Evolutionary conservation across 2,888 invertebrate species (phyloP).

Genomic region (Hololepta plana): DNA sequence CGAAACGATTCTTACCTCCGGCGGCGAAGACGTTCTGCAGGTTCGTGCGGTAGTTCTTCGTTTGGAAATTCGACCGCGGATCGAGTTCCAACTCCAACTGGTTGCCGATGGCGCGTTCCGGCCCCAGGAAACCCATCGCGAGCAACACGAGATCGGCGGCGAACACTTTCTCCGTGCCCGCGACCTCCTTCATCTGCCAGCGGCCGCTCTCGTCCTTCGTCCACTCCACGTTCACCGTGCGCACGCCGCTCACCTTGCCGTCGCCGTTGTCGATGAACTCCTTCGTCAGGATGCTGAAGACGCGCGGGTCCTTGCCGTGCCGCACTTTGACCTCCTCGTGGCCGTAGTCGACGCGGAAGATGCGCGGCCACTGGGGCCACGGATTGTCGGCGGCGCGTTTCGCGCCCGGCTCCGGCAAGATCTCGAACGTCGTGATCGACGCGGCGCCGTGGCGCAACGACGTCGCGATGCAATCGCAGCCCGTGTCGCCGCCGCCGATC

Average conservation of each 20-base stretch:
- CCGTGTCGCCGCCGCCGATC: conserved; percentile 74
- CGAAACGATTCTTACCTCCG: conserved; percentile 55
- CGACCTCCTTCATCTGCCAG: conserved; percentile 84
- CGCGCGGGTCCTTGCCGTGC: conserved; percentile 82
- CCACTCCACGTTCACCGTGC: conserved; percentile 86
- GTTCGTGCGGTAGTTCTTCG: conserved; percentile 81
- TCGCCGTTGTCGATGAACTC: conserved; percentile 81
- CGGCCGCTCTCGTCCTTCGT: conserved; percentile 76
- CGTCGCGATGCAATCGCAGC: conserved; percentile 97
- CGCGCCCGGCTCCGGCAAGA: conserved; percentile 78
- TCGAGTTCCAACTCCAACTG: conserved; percentile 69
- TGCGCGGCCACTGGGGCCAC: conserved; percentile 97
- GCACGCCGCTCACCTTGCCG: conserved; percentile 81
- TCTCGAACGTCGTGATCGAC: conserved; percentile 90
- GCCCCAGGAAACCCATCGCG: conserved; percentile 98
- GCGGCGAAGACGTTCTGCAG: conserved; percentile 84
- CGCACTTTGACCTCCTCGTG: conserved; percentile 88
- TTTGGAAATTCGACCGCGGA: conserved; percentile 78
- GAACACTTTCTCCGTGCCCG: conserved; percentile 60
- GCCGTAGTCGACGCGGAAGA: conserved; percentile 94
- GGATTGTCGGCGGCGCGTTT: conserved; percentile 78
- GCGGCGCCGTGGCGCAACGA: conserved; percentile 83
- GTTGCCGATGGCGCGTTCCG: conserved; percentile 74
- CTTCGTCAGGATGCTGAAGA: conserved; percentile 86
- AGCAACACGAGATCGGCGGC: conserved; percentile 82